Evolutionary conservation across 2,888 invertebrate genomes (phyloP), one percentile per base, ranked within the genome.

Genomic region (Caenorhabditis zanzibari): DNA sequence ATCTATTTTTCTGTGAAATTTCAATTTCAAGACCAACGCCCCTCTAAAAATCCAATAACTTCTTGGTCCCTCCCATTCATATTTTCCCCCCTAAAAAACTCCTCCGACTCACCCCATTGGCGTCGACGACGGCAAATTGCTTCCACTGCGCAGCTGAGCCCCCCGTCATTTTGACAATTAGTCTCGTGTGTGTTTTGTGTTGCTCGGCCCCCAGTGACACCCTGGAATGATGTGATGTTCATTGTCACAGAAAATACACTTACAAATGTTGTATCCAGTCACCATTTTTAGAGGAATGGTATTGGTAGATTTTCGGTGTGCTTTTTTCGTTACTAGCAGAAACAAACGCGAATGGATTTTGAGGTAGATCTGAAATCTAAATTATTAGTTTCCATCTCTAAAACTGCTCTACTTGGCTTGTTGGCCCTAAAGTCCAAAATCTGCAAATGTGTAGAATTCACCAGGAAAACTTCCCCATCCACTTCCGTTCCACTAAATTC

Each of bases 381-480:
- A 54, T 14, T 35, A 16, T 35, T 12, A 38, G 14, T 58, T 4
- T 61, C 35, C 14, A n/a, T 32, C 7, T 22, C n/a, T 52, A 22
- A 32, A 32, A 7, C 4, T 6, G 26, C 26, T 68, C 47, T 28
- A 82, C 82, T 72, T 19, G 56, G 14, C n/a, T 47, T 69, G n/a
- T 38, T 32, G 5, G 56, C 22, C 16, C 12, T 66, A 22, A 85
- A 81, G 38, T 77, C 77, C 14, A 80, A 12, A 38, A 90, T 84
- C 66, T 90, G 90, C 7, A 90, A 59, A 66, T 84, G 85, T n/a
- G 86, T 90, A 2, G 83, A 68, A 77, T 90, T 90, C 44, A 88
- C 89, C 28, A 89, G 59, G 69, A 84, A 90, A 5, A 90, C 87
- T 12, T 88, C 85, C 24, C 75, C 84, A 26, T 82, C 66, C 12